A percentile compares a stretch with the other conserved stretches of the same genome.
Evolutionary conservation across 1,140 invertebrate species (phyloP).

Genomic region (Ctenoplectra terminalis): DNA sequence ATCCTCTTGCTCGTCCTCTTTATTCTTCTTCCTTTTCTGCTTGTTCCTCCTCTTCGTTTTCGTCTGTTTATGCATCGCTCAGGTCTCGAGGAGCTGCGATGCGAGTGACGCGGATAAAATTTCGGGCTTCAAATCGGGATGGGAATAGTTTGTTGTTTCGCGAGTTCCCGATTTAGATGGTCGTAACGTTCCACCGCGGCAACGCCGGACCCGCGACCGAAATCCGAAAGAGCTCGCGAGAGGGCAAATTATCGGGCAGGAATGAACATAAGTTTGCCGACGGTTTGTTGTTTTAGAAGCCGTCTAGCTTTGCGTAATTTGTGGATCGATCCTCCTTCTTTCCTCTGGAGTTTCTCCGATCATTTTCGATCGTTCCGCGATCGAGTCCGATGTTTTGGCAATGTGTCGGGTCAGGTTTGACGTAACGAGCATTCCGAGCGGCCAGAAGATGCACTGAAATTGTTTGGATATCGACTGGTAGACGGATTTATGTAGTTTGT

Average conservation of each 20-base stretch:
- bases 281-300: constrained; percentile 36
- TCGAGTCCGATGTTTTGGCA: not conserved
- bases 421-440: not conserved
- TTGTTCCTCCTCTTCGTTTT: not conserved
- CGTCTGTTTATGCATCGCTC: not conserved
- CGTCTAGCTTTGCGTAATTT: constrained; percentile 14
- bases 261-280: constrained; percentile 34
- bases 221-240: not conserved
- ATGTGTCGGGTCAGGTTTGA: not conserved
- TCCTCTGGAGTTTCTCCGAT: not conserved
- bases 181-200: constrained; percentile 45
- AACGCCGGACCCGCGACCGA: constrained; percentile 7
- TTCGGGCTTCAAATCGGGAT: constrained; percentile 17
- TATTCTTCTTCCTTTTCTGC: not conserved
- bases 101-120: constrained; percentile 16
- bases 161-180: constrained; percentile 50
- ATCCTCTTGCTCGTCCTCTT: not conserved
- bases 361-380: not conserved
- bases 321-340: constrained; percentile 1
- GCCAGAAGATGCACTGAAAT: too few relatives aligned
- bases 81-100: not conserved
- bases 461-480: not conserved
- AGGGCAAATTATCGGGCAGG: constrained; percentile 9
- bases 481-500: too few relatives aligned
- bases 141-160: constrained; percentile 49